phyloP scores from a whole-genome alignment of 2,113 vertebrate genomes.

The Protobothrops flavoviridis region DNA sequence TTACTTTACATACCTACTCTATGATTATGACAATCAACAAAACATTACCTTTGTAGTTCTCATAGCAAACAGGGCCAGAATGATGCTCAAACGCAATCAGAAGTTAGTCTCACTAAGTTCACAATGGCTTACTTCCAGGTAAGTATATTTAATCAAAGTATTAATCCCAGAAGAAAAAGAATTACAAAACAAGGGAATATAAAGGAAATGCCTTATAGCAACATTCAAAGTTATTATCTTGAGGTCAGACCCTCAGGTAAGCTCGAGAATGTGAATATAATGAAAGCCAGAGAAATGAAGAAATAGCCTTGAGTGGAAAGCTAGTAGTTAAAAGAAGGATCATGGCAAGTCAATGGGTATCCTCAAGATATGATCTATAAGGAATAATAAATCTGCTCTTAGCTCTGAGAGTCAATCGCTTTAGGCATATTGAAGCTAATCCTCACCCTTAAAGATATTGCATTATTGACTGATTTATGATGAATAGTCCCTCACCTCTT shows the following conservation, averaged over 20 bases:
- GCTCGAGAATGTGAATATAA: background rate
- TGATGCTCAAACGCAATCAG: background rate
- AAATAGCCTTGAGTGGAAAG: background rate
- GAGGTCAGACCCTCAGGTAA: constrained; percentile 14
- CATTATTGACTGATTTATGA: constrained; percentile 47
- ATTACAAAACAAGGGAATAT: background rate
- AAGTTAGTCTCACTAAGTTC: background rate
- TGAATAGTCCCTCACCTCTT: constrained; percentile 9
- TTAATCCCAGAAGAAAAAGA: background rate
- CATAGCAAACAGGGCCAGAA: background rate
- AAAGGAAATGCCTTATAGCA: constrained; percentile 9
- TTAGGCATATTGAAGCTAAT: constrained; percentile 20
- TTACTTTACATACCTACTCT: background rate
- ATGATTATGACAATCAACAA: background rate
- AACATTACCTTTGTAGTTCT: background rate
- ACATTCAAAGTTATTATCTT: background rate
- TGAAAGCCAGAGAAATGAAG: background rate
- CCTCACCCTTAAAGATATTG: constrained; percentile 42
- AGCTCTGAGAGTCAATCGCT: constrained; percentile 6
- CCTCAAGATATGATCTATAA: constrained; percentile 32
- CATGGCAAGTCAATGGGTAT: background rate
- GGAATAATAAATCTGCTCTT: background rate
- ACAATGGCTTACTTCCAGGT: background rate
- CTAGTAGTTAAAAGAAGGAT: constrained; percentile 5
- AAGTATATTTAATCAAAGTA: background rate